Evolutionary conservation across 2,113 vertebrate genomes (phyloP).

Genomic region (Mirounga angustirostris): DNA sequence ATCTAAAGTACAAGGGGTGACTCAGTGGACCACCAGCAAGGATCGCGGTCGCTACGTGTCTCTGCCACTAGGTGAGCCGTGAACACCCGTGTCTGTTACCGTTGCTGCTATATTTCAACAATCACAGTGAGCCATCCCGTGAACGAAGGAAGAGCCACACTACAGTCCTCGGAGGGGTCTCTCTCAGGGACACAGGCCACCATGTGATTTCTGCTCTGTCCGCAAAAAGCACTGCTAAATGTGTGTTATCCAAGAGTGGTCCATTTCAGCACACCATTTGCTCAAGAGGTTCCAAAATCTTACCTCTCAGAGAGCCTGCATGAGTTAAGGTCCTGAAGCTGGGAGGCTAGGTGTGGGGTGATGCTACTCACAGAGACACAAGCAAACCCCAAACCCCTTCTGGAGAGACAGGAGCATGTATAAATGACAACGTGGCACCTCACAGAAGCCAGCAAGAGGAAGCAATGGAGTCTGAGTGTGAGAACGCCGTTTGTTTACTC

Average conservation of each 20-base stretch:
- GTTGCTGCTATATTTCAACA: rapidly evolving
- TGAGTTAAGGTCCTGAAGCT: rapidly evolving
- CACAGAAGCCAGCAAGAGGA: background rate
- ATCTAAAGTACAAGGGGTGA: background rate
- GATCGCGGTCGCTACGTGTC: rapidly evolving
- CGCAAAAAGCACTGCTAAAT: background rate
- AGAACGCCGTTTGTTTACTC: background rate
- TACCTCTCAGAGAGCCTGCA: background rate
- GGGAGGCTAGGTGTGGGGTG: too few relatives aligned
- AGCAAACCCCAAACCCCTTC: background rate
- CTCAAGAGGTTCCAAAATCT: background rate
- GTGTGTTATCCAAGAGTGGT: background rate
- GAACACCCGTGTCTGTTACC: rapidly evolving
- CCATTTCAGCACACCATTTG: background rate
- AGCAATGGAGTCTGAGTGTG: too few relatives aligned
- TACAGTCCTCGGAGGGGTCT: background rate
- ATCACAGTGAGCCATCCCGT: background rate
- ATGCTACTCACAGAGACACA: background rate
- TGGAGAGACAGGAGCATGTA: background rate
- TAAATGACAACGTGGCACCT: too few relatives aligned
- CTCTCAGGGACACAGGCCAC: background rate
- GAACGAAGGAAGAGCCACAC: rapidly evolving
- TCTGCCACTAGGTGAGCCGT: background rate
- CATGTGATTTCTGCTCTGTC: background rate
- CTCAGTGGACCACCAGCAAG: too few relatives aligned